Evolutionary conservation across 2,113 vertebrate species (phyloP).

Genomic region (Sinocyclocheilus maitianheensis): DNA sequence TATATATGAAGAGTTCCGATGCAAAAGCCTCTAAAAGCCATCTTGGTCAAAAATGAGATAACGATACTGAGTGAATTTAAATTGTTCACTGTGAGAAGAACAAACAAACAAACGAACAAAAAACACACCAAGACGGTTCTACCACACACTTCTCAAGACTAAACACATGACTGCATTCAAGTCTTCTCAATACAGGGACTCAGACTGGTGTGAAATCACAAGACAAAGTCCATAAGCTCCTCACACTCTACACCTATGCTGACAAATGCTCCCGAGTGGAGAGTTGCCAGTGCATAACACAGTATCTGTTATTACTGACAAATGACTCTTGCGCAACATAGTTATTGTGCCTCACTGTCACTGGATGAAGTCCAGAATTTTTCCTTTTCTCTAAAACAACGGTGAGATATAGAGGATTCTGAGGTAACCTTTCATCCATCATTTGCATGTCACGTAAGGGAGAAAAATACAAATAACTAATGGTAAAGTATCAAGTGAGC

Average conservation of each 20-base stretch:
- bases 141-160: neutral
- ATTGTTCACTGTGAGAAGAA: neutral
- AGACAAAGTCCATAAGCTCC: constrained; percentile 15
- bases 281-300: constrained; percentile 7
- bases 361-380: neutral
- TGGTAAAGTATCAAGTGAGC: neutral
- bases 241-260: constrained; percentile 1
- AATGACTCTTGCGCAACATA: constrained; percentile 10
- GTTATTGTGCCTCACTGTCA: neutral
- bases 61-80: neutral
- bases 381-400: neutral
- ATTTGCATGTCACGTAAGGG: neutral
- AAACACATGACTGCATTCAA: neutral
- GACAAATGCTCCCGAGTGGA: neutral
- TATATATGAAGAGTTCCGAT: no score
- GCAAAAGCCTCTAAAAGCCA: no score
- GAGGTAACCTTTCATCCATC: neutral
- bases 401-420: neutral
- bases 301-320: constrained; percentile 11
- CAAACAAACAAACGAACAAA: neutral
- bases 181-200: constrained; percentile 8
- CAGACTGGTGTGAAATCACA: constrained; percentile 22
- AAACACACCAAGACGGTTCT: neutral
- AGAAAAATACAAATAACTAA: neutral
- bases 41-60: no score